Base-by-base conservation (phyloP, 1,140 invertebrate species). In the Pentalonia nigronervosa region DNA sequence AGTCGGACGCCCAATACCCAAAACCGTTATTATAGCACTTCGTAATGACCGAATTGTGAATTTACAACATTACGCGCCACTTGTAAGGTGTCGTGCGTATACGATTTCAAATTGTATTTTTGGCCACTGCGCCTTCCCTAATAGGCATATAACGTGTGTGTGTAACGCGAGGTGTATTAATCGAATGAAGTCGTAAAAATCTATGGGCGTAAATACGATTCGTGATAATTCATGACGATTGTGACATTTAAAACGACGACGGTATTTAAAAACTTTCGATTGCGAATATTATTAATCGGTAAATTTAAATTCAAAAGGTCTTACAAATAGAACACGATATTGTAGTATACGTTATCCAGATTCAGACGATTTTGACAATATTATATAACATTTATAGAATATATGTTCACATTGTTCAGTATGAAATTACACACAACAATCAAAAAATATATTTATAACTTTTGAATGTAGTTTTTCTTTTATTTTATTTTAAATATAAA, bases 31-130 rank as follows among this genome's bases (percentile, higher is more conserved):
- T 76, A 76, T 76, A 76, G 30, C 60, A 76, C 60, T 76, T 76
- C 60, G 60, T n/a, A 34, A 76, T 76, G n/a, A 76, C 14, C 17
- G 11, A 20, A 76, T 86, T 30, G 41, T 86, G 41, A 23, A 86
- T 86, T 30, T 47, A 86, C 41, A 86, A 17, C 36, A 47, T 11
- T 41, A 4, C 4, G 41, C 4, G 41, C 25, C 41, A 86, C 84
- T 86, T 86, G 9, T 86, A 86, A 30, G 84, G 84, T 86, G 36
- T 86, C 84, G 1, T 47, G 17, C 84, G 47, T 86, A 47, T 86
- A 47, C 84, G 17, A 86, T 86, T 86, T 47, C 84, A 45, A 25
- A 45, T 86, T 45, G 47, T 45, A 86, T 86, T 86, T 86, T 86
- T 86, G 41, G 83, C 41, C 30, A 86, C 45, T 47, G 25, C n/a